These are phyloP conservation scores for Epistrophe eligans DNA, from an alignment of 2,888 invertebrate genomes.

Conservation along the genomic window DNA sequence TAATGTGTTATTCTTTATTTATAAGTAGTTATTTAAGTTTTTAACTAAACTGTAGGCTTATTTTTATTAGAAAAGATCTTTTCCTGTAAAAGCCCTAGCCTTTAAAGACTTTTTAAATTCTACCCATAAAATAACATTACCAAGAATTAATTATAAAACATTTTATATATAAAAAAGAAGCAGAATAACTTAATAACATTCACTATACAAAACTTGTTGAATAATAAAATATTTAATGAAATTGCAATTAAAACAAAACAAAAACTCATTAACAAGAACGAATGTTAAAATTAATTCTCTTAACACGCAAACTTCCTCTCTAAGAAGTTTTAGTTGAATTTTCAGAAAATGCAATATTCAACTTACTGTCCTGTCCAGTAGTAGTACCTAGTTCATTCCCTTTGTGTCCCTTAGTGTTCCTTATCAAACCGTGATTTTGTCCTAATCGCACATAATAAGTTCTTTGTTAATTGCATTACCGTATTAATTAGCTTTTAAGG, in stretches of 20 bases:
- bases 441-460: slow-evolving; percentile 74
- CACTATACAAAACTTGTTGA: slow-evolving; percentile 5
- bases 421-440: slow-evolving; percentile 60
- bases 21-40: too few relatives aligned
- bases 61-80: too few relatives aligned
- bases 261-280: slow-evolving; percentile 66
- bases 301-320: slow-evolving; percentile 57
- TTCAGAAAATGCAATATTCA: slow-evolving; percentile 58
- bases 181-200: neutral
- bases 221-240: slow-evolving; percentile 69
- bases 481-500: slow-evolving; percentile 72
- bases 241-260: slow-evolving; percentile 61
- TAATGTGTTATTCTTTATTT: too few relatives aligned
- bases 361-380: neutral
- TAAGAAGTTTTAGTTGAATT: slow-evolving; percentile 45
- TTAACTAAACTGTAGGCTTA: too few relatives aligned
- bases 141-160: too few relatives aligned
- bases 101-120: too few relatives aligned
- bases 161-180: too few relatives aligned
- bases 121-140: too few relatives aligned
- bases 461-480: slow-evolving; percentile 70
- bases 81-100: too few relatives aligned
- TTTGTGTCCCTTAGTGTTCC: neutral
- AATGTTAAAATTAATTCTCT: slow-evolving; percentile 27
- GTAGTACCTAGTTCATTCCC: neutral